Base-by-base conservation (phyloP, 2,113 vertebrate species). In the Eulacestoma nigropectus region DNA sequence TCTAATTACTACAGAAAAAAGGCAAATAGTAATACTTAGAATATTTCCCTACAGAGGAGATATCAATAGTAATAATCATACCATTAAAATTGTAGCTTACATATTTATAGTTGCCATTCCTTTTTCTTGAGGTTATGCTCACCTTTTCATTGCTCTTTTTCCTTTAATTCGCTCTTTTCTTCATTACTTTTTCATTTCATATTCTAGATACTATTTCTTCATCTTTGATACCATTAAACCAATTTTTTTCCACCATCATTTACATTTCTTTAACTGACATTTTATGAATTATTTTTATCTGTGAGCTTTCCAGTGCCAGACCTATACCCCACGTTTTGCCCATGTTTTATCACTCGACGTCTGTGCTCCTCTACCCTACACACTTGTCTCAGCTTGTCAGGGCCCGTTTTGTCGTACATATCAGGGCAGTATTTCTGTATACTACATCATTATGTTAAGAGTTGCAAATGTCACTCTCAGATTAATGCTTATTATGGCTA, bases 351-450 rank as follows among this genome's bases (percentile, higher is more conserved):
- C 14, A 72, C 10, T 84, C 14, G 25, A 7, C 16, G 4, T 27
- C 32, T 84, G 33, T 57, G 27, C 5, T 55, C 13, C 17, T 87
- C 8, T 56, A 30, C 22, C 8, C 33, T 49, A 7, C 13, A 16
- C 20, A 42, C 17, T 73, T 64, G 10, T 27, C 6, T 65, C 33
- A 37, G 13, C 11, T 82, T 69, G 11, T 60, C 49, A 55, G 70
- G 26, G 10, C 7, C 23, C 62, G 68, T 82, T 16, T 27, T 57
- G 7, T 20, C 1, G 0, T 14, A n/a, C 0, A 0, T 12, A 44
- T 7, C 3, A 29, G 3, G 22, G 14, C 9, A 57, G 8, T 59
- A 55, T 44, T 57, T 76, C 47, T 72, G 7, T 26, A 16, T 5
- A 9, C 1, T 49, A 30, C 6, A 49, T 21, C 4, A 37, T 17